phyloP scores from a whole-genome alignment of 2,797 vertebrate genomes.

The Pelodytes ibericus region DNA sequence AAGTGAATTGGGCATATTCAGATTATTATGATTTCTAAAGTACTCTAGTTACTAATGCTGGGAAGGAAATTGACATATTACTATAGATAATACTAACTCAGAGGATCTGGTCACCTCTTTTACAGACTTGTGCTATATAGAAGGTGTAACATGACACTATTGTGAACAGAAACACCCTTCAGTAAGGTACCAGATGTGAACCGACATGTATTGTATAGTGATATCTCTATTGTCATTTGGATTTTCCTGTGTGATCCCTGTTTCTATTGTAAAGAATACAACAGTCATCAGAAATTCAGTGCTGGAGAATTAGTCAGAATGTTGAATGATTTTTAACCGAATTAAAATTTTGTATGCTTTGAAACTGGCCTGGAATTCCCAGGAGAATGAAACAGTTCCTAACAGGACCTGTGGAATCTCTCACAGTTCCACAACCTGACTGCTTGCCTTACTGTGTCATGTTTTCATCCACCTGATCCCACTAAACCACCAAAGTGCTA shows the following conservation, averaged over 20 bases:
- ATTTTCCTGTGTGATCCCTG: background rate
- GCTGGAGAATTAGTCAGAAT: background rate
- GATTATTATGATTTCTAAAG: too few species aligned
- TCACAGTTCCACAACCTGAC: too few species aligned
- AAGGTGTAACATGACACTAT: background rate
- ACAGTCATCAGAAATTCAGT: background rate
- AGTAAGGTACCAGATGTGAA: slow-evolving; percentile 1
- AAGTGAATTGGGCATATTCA: too few species aligned
- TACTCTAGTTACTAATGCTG: too few species aligned
- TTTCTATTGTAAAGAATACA: background rate
- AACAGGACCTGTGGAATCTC: too few species aligned
- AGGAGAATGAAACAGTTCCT: background rate
- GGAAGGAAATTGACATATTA: background rate
- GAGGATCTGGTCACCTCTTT: background rate
- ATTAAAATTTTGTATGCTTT: too few species aligned
- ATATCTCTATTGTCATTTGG: background rate
- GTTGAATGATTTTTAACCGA: background rate
- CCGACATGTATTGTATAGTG: background rate
- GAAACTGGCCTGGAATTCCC: too few species aligned
- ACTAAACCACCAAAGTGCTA: background rate
- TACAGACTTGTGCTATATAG: background rate
- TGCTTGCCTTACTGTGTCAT: too few species aligned
- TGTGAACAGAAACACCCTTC: background rate
- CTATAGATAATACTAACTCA: background rate
- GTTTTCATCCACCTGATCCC: slow-evolving; percentile 40